These are phyloP conservation scores for Apis cerana DNA, from an alignment of 1,140 invertebrate species.

Conservation along the genomic window DNA sequence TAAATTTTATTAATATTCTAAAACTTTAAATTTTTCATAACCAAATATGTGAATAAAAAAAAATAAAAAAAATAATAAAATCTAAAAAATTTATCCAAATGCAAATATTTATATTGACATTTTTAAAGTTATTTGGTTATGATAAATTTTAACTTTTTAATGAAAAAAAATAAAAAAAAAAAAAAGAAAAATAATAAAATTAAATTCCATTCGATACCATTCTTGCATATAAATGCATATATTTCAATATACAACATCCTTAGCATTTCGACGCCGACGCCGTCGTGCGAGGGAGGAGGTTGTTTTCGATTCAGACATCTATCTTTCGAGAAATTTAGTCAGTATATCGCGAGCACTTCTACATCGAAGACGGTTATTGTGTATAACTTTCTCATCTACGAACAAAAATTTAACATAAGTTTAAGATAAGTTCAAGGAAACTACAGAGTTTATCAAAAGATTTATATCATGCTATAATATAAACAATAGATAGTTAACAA, in stretches of 20 bases:
- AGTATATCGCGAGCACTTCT: constrained; percentile 39
- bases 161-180: accelerated
- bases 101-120: too few relatives aligned
- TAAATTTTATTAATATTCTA: too few relatives aligned
- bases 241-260: background rate
- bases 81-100: too few relatives aligned
- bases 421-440: background rate
- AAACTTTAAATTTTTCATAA: background rate
- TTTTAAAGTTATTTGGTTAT: too few relatives aligned
- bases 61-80: too few relatives aligned
- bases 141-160: too few relatives aligned
- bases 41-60: too few relatives aligned
- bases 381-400: background rate
- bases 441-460: background rate
- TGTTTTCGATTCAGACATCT: constrained; percentile 12
- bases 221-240: background rate
- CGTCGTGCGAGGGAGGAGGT: constrained; percentile 17
- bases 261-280: constrained; percentile 3
- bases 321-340: constrained; percentile 30
- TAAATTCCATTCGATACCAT: background rate
- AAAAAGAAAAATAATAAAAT: background rate
- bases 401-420: background rate
- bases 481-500: background rate
- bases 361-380: background rate
- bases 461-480: background rate